A percentile compares a stretch with the other conserved stretches of the same genome.
These are phyloP conservation scores for Perithous albicinctus DNA, from an alignment of 2,888 invertebrate genomes.

Conservation along the genomic window DNA sequence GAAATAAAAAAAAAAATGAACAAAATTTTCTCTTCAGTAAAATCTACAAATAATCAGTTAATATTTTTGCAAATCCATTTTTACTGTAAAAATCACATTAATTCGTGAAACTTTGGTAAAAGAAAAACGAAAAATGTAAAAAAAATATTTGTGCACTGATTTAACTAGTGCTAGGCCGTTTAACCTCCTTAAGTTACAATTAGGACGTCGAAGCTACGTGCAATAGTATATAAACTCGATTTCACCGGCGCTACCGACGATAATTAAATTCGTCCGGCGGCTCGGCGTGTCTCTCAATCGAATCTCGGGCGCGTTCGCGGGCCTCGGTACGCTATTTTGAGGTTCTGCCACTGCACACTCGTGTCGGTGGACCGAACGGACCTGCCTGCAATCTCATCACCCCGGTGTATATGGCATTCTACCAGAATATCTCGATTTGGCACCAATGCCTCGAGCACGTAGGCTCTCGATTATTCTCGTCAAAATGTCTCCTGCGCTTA, in stretches of 20 bases:
- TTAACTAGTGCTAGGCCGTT: no score
- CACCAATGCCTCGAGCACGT: constrained; percentile 50
- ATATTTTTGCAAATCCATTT: no score
- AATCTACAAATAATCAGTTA: no score
- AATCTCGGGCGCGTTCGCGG: constrained; percentile 62
- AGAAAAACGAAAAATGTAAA: no score
- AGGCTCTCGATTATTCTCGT: constrained; percentile 59
- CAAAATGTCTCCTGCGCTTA: constrained; percentile 44
- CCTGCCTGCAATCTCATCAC: constrained; percentile 36
- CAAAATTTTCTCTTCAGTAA: no score
- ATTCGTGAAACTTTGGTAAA: no score
- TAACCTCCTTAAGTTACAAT: constrained; percentile 7
- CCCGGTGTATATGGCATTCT: constrained; percentile 53
- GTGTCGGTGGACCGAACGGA: constrained; percentile 32
- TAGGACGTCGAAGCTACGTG: background rate
- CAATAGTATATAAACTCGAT: constrained; percentile 6
- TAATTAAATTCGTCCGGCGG: constrained; percentile 60
- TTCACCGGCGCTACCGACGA: constrained; percentile 30
- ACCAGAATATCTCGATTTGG: constrained; percentile 60
- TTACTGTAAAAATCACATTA: no score
- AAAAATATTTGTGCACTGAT: no score
- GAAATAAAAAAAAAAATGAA: no score
- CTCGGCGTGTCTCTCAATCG: constrained; percentile 52
- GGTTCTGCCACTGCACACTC: constrained; percentile 30
- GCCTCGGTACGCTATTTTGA: constrained; percentile 60